Evolutionary conservation across 2,888 invertebrate genomes (phyloP), one percentile per base, ranked within the genome.

Genomic region (Linyphia triangularis): DNA sequence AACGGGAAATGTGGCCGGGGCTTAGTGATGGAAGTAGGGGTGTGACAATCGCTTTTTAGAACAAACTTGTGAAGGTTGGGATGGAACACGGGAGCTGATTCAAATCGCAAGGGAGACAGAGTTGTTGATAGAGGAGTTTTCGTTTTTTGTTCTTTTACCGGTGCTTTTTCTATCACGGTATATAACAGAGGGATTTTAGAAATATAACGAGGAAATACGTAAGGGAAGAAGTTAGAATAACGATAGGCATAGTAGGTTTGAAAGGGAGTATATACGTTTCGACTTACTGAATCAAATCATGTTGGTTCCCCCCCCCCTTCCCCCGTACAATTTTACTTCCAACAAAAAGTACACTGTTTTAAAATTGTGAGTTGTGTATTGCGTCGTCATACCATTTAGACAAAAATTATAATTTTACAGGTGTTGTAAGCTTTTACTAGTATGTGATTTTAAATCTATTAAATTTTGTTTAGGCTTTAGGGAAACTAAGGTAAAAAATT

Each of bases 61-160:
- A n/a, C 10, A n/a, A n/a, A 13, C n/a, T n/a, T 51, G 16, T 51
- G 51, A 16, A n/a, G 33, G 33, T 33, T 33, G 33, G 33, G 9
- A 13, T 72, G 51, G 26, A 28, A 72, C 19, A 33, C 43, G 51
- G 28, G 65, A 37, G 26, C 26, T 37, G 70, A 81, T 59, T 51
- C 59, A 30, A 78, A 77, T 85, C 85, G 37, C 85, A 19, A 28
- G 77, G 85, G 85, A 70, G 37, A 19, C 26, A 19, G 37, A 7
- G 61, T 30, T 37, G 40, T 26, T 77, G 72, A 59, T 28, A 24
- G 51, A 63, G 63, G 69, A 33, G 37, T 59, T 75, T 73, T 33
- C 28, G 5, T n/a, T 70, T 59, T 33, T 57, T 59, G 30, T 28
- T 43, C 30, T 51, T 33, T 28, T 19, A 43, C 24, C 26, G 22